Evolutionary conservation across 2,113 vertebrate species (phyloP).

Genomic region (Hippopotamus amphibius): DNA sequence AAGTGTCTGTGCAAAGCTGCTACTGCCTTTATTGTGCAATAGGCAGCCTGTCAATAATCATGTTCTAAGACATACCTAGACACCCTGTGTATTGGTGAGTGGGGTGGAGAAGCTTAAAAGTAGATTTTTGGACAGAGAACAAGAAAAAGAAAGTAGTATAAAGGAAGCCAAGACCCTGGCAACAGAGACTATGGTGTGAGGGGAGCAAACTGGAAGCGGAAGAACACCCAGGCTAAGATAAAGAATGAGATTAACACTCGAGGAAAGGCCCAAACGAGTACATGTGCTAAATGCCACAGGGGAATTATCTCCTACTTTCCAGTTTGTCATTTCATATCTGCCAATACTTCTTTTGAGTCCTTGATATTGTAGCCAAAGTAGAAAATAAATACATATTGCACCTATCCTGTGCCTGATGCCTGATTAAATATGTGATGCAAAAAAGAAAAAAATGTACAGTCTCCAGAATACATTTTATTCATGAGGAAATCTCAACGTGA

Average conservation of each 20-base stretch:
- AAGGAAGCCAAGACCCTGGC: neutral
- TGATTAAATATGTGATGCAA: conserved; percentile 43
- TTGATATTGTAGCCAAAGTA: conserved; percentile 40
- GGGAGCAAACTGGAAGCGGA: neutral
- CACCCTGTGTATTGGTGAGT: neutral
- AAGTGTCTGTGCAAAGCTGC: neutral
- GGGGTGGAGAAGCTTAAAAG: neutral
- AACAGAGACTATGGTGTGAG: too few relatives aligned
- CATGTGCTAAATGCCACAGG: neutral
- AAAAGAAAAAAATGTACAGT: conserved; percentile 27
- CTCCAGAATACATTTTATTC: conserved; percentile 61
- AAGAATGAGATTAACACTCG: conserved; percentile 19
- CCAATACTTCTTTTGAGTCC: neutral
- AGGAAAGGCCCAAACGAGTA: neutral
- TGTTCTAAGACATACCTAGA: neutral
- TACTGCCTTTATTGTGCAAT: neutral
- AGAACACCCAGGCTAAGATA: neutral
- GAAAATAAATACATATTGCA: conserved; percentile 17
- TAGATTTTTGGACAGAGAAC: neutral
- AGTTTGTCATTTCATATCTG: conserved; percentile 9
- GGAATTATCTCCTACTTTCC: neutral
- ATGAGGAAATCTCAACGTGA: conserved; percentile 42
- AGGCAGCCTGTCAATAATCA: neutral
- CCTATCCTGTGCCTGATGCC: neutral
- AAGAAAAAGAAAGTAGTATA: neutral